Evolutionary conservation across 1,140 invertebrate species (phyloP), one percentile per base, ranked within the genome.

Genomic region (Sinella curviseta): DNA sequence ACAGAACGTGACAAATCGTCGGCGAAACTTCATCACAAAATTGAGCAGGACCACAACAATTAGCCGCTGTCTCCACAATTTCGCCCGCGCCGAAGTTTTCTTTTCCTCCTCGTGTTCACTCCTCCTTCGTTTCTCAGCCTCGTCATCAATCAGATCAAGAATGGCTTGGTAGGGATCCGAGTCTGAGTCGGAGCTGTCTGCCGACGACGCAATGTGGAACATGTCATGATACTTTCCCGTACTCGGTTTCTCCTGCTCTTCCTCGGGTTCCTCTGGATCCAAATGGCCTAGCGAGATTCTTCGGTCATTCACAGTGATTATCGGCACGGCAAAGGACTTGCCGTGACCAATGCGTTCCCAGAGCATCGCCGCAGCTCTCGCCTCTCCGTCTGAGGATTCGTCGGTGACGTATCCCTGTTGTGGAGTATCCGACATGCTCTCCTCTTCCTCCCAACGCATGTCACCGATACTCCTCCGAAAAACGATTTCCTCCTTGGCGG

Each of bases 31-130:
- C 34, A 75, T 48, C 20, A 75, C 1, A 24, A 75, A 48, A 14
- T 75, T 36, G 35, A 75, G 74, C 34, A 36, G 14, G 24, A 75
- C 24, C 1, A 75, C 35, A 14, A 75, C 39, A 14, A 75, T 14
- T 1, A 75, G 74, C 17, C 39, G 34, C 14, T 35, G 34, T 16
- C 74, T 36, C 74, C 74, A 75, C 17, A 75, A 24, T 35, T 75
- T 75, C 14, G 3, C 12, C 3, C 39, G 34, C 1, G 4, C 24
- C 1, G 12, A 3, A 33, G 26, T 33, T 24, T n/a, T 36, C 24
- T 26, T 75, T 24, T 17, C 33, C 28, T 75, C 74, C 35, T 54
- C 74, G 3, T 36, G 14, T 26, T 8, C 34, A 2, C 24, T 48
- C 74, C 28, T 26, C 33, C 39, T 54, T 1, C 31, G 12, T 24